phyloP scores from a whole-genome alignment of 2,888 invertebrate genomes.

The Thysanoteuthis rhombus region DNA sequence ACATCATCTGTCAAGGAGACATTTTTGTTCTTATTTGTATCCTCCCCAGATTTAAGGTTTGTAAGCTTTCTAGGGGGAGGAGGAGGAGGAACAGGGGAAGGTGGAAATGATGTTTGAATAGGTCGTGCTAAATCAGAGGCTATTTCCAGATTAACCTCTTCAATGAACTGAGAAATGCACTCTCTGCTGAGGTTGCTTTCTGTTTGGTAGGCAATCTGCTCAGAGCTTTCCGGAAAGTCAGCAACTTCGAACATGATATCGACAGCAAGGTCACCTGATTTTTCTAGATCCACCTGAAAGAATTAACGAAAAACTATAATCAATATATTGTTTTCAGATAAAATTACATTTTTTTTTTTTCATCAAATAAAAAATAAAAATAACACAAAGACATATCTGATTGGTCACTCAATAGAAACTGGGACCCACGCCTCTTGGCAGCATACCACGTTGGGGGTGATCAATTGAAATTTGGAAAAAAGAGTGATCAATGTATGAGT shows the following conservation, averaged over 20 bases:
- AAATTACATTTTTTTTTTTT: no score
- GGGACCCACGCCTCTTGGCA: no score
- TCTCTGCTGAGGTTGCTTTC: background rate
- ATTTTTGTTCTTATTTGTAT: background rate
- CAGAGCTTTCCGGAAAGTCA: background rate
- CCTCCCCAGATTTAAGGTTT: background rate
- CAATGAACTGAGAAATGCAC: constrained; percentile 19
- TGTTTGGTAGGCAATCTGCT: background rate
- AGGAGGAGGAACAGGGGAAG: background rate
- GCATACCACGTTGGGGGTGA: no score
- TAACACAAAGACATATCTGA: no score
- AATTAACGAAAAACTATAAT: background rate
- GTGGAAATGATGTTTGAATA: constrained; percentile 12
- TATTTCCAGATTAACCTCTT: constrained; percentile 1
- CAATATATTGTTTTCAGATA: background rate
- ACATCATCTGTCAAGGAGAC: no score
- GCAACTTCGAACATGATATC: background rate
- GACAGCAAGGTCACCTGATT: background rate
- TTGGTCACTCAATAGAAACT: no score
- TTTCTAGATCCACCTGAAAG: background rate
- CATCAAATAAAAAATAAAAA: no score
- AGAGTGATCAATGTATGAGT: no score
- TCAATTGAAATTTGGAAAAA: no score
- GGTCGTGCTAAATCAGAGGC: constrained; percentile 18
- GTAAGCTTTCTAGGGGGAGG: background rate